A percentile compares a stretch with the other conserved stretches of the same genome.
Conservation (phyloP, 2,113 vertebrate genomes). For the Pedionomus torquatus region DNA sequence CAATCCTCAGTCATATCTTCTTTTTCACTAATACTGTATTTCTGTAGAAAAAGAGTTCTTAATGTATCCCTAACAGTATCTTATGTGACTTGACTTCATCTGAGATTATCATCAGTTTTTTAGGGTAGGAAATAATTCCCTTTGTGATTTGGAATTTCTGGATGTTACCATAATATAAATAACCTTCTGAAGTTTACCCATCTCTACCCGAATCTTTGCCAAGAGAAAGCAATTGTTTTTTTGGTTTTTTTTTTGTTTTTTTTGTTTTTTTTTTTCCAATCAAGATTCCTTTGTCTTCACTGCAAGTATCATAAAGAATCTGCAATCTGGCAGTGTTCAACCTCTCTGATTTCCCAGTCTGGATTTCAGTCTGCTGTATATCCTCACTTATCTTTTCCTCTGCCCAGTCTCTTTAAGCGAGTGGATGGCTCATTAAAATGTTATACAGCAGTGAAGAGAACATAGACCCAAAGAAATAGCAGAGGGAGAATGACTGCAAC, state of each 20-base stretch:
- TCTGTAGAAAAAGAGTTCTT: not conserved
- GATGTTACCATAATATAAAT: not conserved
- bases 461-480: not conserved
- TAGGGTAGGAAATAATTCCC: not conserved
- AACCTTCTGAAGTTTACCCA: not conserved
- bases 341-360: not conserved
- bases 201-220: not conserved
- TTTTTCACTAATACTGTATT: not conserved
- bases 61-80: not conserved
- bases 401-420: not conserved
- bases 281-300: not conserved
- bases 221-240: not conserved
- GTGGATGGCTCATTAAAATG: not conserved
- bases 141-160: not conserved
- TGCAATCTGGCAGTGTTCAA: not conserved
- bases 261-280: not conserved
- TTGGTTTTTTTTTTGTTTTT: not conserved
- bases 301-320: not conserved
- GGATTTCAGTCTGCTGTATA: not conserved
- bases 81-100: not conserved
- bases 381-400: not conserved
- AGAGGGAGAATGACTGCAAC: not conserved
- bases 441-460: not conserved
- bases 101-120: not conserved
- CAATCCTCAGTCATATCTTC: not conserved